These are phyloP conservation scores for Thera obeliscata DNA, from an alignment of 2,888 invertebrate genomes.

Conservation along the genomic window DNA sequence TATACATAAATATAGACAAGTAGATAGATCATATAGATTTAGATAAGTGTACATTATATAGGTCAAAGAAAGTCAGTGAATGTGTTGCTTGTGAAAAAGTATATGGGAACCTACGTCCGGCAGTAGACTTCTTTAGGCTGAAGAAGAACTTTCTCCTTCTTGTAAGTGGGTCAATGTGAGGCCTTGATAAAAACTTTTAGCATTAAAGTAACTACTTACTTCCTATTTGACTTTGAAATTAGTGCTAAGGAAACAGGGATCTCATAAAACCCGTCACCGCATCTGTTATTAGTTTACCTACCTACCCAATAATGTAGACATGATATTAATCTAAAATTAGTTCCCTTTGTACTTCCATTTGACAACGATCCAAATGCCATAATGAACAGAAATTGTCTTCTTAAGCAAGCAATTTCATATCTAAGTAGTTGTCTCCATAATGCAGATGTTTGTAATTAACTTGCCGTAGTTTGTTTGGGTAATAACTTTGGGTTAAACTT, in stretches of 20 bases:
- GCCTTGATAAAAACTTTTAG: too few species aligned
- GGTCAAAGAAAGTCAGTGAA: too few species aligned
- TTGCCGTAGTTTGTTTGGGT: constrained; percentile 4
- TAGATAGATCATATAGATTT: too few species aligned
- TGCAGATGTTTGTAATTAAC: constrained; percentile 16
- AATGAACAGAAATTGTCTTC: constrained; percentile 25
- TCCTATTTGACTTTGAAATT: background rate
- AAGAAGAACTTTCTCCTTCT: too few species aligned
- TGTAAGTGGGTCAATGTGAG: too few species aligned
- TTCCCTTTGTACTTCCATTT: constrained; percentile 29
- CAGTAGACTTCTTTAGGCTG: too few species aligned
- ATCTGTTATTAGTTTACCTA: background rate
- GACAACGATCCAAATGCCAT: constrained; percentile 31
- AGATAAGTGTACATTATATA: too few species aligned
- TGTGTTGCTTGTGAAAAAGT: too few species aligned
- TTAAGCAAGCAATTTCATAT: constrained; percentile 28
- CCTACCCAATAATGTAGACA: background rate
- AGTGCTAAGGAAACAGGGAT: background rate
- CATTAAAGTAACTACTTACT: too few species aligned
- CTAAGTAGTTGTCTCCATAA: constrained; percentile 14
- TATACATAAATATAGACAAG: too few species aligned
- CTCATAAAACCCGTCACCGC: background rate
- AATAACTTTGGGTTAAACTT: constrained; percentile 3
- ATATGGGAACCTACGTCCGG: too few species aligned
- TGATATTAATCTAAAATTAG: constrained; percentile 11